These are phyloP conservation scores for Ligdia adustata DNA, from an alignment of 2,888 invertebrate genomes.

Conservation along the genomic window DNA sequence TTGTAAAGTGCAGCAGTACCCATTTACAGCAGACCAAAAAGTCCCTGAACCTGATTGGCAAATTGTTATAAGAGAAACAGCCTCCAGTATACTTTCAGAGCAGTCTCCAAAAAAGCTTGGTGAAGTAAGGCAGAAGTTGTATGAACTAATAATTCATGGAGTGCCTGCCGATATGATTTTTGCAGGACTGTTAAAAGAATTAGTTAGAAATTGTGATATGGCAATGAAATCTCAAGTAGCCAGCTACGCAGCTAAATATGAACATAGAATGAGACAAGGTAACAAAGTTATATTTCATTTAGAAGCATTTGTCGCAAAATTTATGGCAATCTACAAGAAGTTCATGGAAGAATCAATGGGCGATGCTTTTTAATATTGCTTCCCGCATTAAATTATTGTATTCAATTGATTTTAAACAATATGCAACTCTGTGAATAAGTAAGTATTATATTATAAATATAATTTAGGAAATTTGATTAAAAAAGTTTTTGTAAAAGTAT, in stretches of 20 bases:
- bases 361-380: conserved; percentile 74
- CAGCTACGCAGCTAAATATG: conserved; percentile 93
- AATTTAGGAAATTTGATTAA: too few species aligned
- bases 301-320: conserved; percentile 98
- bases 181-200: conserved; percentile 91
- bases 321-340: conserved; percentile 97
- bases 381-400: too few species aligned
- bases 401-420: not conserved
- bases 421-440: too few species aligned
- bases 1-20: conserved; percentile 95
- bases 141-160: conserved; percentile 96
- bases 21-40: conserved; percentile 90
- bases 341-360: conserved; percentile 90
- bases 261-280: conserved; percentile 96
- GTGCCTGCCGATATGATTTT: conserved; percentile 97
- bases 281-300: conserved; percentile 98
- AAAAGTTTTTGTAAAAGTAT: too few species aligned
- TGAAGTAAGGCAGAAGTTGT: conserved; percentile 93
- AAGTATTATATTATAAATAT: too few species aligned
- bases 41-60: conserved; percentile 97
- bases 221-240: conserved; percentile 94
- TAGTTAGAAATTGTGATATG: conserved; percentile 95
- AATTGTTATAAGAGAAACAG: conserved; percentile 93
- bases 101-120: conserved; percentile 93
- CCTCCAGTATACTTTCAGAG: conserved; percentile 92